Evolutionary conservation across 1,140 invertebrate genomes (phyloP).

Genomic region (Drosophila arizonae): DNA sequence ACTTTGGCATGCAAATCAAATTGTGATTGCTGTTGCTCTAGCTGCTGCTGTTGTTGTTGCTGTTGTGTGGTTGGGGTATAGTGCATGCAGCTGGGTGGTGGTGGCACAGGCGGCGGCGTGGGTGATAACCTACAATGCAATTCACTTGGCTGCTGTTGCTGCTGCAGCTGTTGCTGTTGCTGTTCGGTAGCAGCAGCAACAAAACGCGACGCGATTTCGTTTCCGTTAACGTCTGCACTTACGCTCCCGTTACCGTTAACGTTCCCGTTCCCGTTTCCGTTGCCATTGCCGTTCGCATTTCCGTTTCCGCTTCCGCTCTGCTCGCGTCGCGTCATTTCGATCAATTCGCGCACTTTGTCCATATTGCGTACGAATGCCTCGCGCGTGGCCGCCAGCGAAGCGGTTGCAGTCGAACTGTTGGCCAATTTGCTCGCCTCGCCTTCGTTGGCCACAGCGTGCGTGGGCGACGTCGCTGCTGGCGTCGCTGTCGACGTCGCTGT

Average conservation of each 20-base stretch:
- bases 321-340: constrained; percentile 75
- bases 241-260: constrained; percentile 7
- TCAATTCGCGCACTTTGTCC: constrained; percentile 77
- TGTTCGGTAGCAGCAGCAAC: not conserved
- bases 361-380: constrained; percentile 71
- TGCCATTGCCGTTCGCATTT: constrained; percentile 8
- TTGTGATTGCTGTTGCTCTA: not conserved
- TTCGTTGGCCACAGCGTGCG: constrained; percentile 31
- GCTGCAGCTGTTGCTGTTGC: not conserved
- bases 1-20: constrained; percentile 10
- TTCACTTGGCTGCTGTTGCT: constrained; percentile 21
- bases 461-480: constrained; percentile 26
- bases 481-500: constrained; percentile 35
- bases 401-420: constrained; percentile 63
- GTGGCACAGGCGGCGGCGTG: constrained; percentile 66
- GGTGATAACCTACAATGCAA: constrained; percentile 53
- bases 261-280: constrained; percentile 9
- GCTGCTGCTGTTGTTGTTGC: not conserved
- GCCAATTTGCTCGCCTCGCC: constrained; percentile 36
- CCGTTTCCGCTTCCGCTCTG: constrained; percentile 21
- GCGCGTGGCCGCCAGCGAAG: constrained; percentile 70
- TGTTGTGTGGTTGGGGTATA: constrained; percentile 20
- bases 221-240: not conserved
- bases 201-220: not conserved
- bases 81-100: constrained; percentile 51